Evolutionary conservation across 1,140 invertebrate species (phyloP), one percentile per base, ranked within the genome.

Genomic region (Zaprionus ornatus): DNA sequence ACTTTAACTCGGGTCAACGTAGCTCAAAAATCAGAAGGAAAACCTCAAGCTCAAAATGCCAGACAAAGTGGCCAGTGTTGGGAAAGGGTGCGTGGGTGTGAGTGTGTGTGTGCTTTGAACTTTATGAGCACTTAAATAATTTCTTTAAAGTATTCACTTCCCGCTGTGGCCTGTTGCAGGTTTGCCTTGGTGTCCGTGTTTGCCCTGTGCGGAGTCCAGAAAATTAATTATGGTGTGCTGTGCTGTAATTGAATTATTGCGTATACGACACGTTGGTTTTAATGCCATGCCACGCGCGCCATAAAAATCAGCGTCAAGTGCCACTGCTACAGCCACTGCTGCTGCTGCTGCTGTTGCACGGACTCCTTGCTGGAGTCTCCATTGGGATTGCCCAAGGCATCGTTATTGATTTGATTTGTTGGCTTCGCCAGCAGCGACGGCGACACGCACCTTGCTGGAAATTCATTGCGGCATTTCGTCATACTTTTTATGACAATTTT

Each of bases 321-420:
- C 37, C 23, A 32, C 68, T 55, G 40, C 42, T 19, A n/a, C n/a
- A n/a, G 61, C 17, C 25, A 42, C 67, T 1, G 37, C 42, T 19
- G 42, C 42, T n/a, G 15, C 42, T 48, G 45, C 19, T 10, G 19
- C 19, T 6, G 40, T 21, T 50, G 45, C 45, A 40, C 21, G 40
- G 63, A 45, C n/a, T 37, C 35, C 15, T 37, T 37, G 35, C n/a
- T 9, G 48, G 35, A 45, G 57, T 19, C 61, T 60, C 29, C 13
- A n/a, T 45, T 45, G 40, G 50, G 37, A 55, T 59, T 32, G 40
- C 40, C 55, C n/a, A 50, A 61, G 72, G 29, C 50, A 52, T 59
- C 57, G 70, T 70, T 80, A 80, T 80, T 80, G 78, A 80, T 80
- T 80, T 78, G 75, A 80, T 80, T 80, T 78, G 61, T 19, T 65